Base-by-base conservation (phyloP, 2,797 vertebrate species). In the Anniella stebbinsi region DNA sequence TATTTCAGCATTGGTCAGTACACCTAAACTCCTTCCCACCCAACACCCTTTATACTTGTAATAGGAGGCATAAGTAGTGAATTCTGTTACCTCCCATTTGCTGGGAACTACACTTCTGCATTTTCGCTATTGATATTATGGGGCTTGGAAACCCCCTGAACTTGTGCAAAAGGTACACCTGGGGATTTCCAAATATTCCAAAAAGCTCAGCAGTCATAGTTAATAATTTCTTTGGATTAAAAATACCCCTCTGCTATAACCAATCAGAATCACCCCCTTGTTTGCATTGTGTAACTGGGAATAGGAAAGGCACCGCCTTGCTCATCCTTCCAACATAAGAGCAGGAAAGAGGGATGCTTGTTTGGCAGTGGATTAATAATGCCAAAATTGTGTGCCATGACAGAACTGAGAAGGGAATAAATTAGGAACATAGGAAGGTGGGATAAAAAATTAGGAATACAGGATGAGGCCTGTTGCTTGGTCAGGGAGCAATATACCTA, bases 91-190 rank as follows among this genome's bases (percentile, higher is more conserved):
- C 45, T 36, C 60, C 33, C 15, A 12, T 57, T 75, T 63, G 15
- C 41, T 11, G 15, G n/a, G 33, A 25, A 75, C 15, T 8, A 84
- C 41, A 41, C 57, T 80, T 89, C 75, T 78, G n/a, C 4, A 80
- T 60, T 80, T 86, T 57, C 17, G 17, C 28, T 80, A 33, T 45
- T 25, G 18, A 70, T 60, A 48, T 11, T 7, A 11, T 57, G 54
- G 23, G n/a, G 33, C 38, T 88, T 60, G 51, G 80, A 87, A 89
- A 87, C 28, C 51, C 70, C 77, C 88, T 33, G 38, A 4, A 73
- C 69, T 18, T 88, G 54, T 51, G 18, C 41, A 54, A 73, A 66
- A 25, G 72, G 41, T 54, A 36, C 15, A 67, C 18, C 10, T 87
- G 73, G 80, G 88, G 81, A 85, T 85, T 89, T 85, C 57, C 80